These are phyloP conservation scores for Heliconius melpomene DNA, from an alignment of 1,140 invertebrate genomes.

Conservation along the genomic window DNA sequence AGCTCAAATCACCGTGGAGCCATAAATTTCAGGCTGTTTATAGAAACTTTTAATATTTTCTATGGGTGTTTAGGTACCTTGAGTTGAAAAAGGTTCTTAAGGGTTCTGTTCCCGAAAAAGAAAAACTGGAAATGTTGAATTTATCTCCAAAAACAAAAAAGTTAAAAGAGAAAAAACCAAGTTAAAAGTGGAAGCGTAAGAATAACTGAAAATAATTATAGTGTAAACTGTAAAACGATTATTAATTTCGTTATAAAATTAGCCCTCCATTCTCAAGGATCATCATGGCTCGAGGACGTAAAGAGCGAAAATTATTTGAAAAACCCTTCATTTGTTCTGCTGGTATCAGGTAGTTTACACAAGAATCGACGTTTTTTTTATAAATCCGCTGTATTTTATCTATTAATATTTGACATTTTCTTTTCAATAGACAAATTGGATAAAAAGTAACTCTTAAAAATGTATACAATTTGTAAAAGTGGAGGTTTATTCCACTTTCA, in stretches of 20 bases:
- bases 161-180: no score
- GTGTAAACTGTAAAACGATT: not conserved
- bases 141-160: no score
- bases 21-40: constrained; percentile 18
- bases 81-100: not conserved
- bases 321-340: not conserved
- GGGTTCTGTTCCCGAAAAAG: no score
- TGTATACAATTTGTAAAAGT: no score
- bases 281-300: not conserved
- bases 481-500: no score
- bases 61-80: not conserved
- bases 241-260: not conserved
- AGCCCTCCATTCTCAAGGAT: not conserved
- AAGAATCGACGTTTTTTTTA: not conserved
- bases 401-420: no score
- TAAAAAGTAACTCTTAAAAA: no score
- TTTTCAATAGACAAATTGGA: no score
- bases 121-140: no score
- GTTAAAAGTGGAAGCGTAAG: no score
- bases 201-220: no score
- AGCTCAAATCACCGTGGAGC: constrained; percentile 9
- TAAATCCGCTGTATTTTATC: no score
- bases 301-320: not conserved
- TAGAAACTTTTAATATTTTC: constrained; percentile 2
- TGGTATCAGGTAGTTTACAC: not conserved